Evolutionary conservation across 1,140 invertebrate species (phyloP), one percentile per base, ranked within the genome.

Genomic region (Ganaspis sp.): DNA sequence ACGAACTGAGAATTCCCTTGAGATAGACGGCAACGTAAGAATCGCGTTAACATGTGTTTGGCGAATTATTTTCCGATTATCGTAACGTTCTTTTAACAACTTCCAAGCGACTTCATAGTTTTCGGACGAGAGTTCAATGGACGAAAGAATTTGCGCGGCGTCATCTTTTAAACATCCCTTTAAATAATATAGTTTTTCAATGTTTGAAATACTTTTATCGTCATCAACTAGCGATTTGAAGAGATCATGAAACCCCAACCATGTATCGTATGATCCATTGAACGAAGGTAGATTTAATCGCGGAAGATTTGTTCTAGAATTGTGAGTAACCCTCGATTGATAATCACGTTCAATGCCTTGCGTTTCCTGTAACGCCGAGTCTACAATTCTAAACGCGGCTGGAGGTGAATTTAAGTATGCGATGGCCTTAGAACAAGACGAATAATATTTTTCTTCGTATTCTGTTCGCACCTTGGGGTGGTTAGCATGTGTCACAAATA

Each of bases 81-180:
- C 45, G 42, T 42, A 72, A 8, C 40, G 29, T 21, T 72, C 37
- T 72, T 72, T 17, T 23, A 72, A 21, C n/a, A 21, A 11, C 3
- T 49, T 19, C 71, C 71, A 72, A 29, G 71, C 71, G 6, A 42
- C 45, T 23, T n/a, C 15, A 17, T 70, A 70, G 17, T 70, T 70
- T 70, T 70, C 15, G 11, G 15, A 9, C 2, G 69, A 70, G 11
- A 70, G 26, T 58, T 58, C 53, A 3, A 58, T 23, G 4, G 53
- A 58, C 3, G 53, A n/a, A 9, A 58, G 9, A 21, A 58, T 58
- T 58, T 23, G 19, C 9, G 53, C 53, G 8, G 53, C 53, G 1
- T 58, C 53, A 12, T 17, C 53, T 11, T 19, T 58, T 23, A 58
- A 23, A 9, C 19, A 58, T 17, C 45, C 45, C 4, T 49, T 49